Conservation (phyloP, 2,113 vertebrate genomes). For the Ochotona princeps region DNA sequence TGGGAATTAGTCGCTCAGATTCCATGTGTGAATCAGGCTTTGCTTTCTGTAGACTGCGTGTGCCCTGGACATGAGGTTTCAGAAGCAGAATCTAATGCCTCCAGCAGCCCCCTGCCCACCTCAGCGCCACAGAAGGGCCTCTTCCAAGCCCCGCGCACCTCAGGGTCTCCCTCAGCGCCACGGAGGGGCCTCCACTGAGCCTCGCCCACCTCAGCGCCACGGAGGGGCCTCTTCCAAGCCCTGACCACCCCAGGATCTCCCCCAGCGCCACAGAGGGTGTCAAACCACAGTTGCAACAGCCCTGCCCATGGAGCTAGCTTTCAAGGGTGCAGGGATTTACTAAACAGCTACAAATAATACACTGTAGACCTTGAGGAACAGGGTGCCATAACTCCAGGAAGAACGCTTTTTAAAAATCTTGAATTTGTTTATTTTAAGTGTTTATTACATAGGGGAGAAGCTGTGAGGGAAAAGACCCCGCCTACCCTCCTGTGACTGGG, state of each 20-base stretch:
- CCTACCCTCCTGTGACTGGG: no score
- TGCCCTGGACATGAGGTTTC: background rate
- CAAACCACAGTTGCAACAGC: background rate
- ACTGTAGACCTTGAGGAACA: background rate
- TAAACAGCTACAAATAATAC: background rate
- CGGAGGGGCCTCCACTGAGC: background rate
- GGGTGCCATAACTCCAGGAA: background rate
- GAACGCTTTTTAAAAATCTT: background rate
- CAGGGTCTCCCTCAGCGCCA: background rate
- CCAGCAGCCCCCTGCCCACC: background rate
- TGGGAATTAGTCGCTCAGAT: background rate
- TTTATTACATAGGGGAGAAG: no score
- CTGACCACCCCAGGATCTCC: background rate
- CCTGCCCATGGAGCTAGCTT: background rate
- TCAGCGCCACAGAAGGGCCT: background rate
- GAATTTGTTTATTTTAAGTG: no score
- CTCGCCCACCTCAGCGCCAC: background rate
- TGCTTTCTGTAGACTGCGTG: background rate
- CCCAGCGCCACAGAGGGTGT: no score
- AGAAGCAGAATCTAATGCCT: background rate
- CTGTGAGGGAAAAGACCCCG: no score
- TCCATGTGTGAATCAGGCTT: background rate
- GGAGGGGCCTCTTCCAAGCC: background rate
- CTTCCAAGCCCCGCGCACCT: background rate
- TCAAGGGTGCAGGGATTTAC: background rate